Conservation (phyloP, 2,797 vertebrate species). For the Knipowitschia caucasica region DNA sequence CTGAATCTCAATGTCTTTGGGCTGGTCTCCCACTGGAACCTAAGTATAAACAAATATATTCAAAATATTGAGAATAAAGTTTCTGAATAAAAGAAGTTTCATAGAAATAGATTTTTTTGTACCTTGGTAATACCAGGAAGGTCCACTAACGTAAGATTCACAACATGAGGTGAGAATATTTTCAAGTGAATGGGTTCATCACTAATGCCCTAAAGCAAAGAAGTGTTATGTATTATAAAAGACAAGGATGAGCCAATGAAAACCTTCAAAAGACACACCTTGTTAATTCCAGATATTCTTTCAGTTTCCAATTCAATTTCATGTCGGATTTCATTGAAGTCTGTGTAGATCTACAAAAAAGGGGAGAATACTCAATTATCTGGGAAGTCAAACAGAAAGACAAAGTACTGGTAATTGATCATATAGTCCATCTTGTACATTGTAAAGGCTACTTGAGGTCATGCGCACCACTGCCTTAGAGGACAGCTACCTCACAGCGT, state of each 20-base stretch:
- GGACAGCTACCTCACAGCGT: constrained; percentile 21
- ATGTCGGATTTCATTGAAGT: constrained; percentile 97
- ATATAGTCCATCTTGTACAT: constrained; percentile 1
- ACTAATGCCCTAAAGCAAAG: constrained; percentile 85
- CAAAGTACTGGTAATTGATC: constrained; percentile 3
- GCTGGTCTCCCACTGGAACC: constrained; percentile 97
- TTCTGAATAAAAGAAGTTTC: constrained; percentile 8
- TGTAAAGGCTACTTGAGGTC: neutral
- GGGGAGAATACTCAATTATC: neutral
- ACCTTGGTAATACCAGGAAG: constrained; percentile 99
- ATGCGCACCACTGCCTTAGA: constrained; percentile 15
- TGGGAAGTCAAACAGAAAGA: too few relatives aligned
- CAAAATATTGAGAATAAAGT: constrained; percentile 8
- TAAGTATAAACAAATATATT: constrained; percentile 52
- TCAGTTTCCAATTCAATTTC: constrained; percentile 98
- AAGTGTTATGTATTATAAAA: neutral
- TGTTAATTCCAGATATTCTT: constrained; percentile 94
- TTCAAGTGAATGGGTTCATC: constrained; percentile 97
- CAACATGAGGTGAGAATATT: constrained; percentile 95
- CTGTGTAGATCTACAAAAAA: constrained; percentile 84
- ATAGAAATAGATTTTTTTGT: constrained; percentile 26
- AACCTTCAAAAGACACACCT: constrained; percentile 70
- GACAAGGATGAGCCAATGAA: neutral
- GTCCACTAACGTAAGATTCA: constrained; percentile 97
- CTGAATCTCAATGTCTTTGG: constrained; percentile 96